Evolutionary conservation across 1,140 invertebrate genomes (phyloP).

Genomic region (Saccostrea cuccullata): DNA sequence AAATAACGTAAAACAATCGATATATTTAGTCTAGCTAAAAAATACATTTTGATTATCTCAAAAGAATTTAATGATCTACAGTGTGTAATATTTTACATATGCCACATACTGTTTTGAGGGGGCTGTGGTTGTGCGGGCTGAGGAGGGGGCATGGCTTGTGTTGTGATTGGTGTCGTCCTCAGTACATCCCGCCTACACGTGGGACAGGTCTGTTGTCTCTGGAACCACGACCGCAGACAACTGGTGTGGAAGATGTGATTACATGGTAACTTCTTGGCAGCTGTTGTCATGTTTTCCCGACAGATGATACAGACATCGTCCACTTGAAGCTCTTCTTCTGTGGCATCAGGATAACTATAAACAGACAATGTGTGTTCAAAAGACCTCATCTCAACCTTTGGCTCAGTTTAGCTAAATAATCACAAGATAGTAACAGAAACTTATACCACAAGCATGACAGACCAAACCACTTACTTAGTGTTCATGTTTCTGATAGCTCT

Average conservation of each 20-base stretch:
- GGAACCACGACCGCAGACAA: slow-evolving; percentile 99
- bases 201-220: slow-evolving; percentile 99
- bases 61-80: no score
- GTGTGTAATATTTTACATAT: no score
- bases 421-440: no score
- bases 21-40: no score
- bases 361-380: no score
- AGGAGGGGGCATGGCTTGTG: slow-evolving; percentile 55
- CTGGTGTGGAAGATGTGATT: slow-evolving; percentile 99
- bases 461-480: slow-evolving; percentile 84
- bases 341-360: slow-evolving; percentile 91
- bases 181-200: slow-evolving; percentile 98
- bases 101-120: slow-evolving; percentile 49
- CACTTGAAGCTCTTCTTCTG: slow-evolving; percentile 92
- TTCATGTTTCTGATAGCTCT: slow-evolving; percentile 99
- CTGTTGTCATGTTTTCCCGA: slow-evolving; percentile 91
- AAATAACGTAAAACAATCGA: no score
- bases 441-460: neutral
- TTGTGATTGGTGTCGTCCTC: slow-evolving; percentile 77
- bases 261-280: slow-evolving; percentile 96
- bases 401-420: no score
- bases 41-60: no score
- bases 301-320: slow-evolving; percentile 99
- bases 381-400: neutral
- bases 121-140: slow-evolving; percentile 52